phyloP scores from a whole-genome alignment of 2,797 vertebrate genomes.

The Xenentodon cancila region DNA sequence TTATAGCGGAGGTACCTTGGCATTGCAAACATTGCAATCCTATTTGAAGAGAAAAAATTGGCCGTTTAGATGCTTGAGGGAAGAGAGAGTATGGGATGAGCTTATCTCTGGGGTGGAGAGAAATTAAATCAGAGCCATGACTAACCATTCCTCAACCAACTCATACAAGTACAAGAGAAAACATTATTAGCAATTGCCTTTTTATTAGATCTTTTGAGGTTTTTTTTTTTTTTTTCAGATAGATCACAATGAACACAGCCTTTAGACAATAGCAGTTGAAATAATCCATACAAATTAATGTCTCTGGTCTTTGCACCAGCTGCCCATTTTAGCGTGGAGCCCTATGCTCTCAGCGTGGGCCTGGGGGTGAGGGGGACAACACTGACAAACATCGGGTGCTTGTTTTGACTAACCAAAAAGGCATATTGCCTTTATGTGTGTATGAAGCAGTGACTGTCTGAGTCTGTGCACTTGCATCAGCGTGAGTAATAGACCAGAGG shows the following conservation, averaged over 20 bases:
- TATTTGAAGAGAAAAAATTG: slow-evolving; percentile 53
- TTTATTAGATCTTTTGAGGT: slow-evolving; percentile 89
- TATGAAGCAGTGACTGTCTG: slow-evolving; percentile 63
- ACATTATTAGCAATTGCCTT: slow-evolving; percentile 90
- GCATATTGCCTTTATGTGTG: slow-evolving; percentile 64
- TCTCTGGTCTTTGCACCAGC: slow-evolving; percentile 86
- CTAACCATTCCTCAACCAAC: slow-evolving; percentile 76
- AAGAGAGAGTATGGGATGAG: slow-evolving; percentile 20
- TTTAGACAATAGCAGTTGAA: slow-evolving; percentile 93
- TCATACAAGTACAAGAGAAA: slow-evolving; percentile 84
- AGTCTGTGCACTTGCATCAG: slow-evolving; percentile 60
- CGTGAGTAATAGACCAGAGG: slow-evolving; percentile 67
- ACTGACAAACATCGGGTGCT: slow-evolving; percentile 82
- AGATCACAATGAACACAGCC: slow-evolving; percentile 96
- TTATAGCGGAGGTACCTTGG: slow-evolving; percentile 32
- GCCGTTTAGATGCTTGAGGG: slow-evolving; percentile 24
- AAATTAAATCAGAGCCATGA: slow-evolving; percentile 51
- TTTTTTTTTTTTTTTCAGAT: slow-evolving; percentile 90
- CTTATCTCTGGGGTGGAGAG: slow-evolving; percentile 34
- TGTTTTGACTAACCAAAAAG: slow-evolving; percentile 80
- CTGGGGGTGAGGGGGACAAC: slow-evolving; percentile 63
- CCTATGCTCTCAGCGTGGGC: slow-evolving; percentile 72
- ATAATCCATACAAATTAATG: slow-evolving; percentile 91
- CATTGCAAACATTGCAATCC: slow-evolving; percentile 65
- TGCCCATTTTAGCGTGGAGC: slow-evolving; percentile 85